These are phyloP conservation scores for Ochropleura plecta DNA, from an alignment of 2,888 invertebrate genomes.

Conservation along the genomic window DNA sequence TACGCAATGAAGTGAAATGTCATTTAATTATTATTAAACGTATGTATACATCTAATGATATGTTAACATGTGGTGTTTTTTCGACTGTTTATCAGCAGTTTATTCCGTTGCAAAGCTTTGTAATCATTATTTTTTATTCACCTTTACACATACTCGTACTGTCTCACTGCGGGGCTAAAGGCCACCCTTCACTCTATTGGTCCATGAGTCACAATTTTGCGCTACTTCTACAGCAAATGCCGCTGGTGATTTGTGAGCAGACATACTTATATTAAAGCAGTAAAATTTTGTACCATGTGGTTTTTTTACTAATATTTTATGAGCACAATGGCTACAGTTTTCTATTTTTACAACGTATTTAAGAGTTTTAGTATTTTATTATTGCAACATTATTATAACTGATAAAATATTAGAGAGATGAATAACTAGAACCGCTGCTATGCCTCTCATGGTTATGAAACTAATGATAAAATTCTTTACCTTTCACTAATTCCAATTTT, in stretches of 20 bases:
- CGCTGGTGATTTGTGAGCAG: neutral
- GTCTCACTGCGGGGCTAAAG: neutral
- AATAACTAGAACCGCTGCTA: neutral
- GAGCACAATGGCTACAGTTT: neutral
- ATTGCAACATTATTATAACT: neutral
- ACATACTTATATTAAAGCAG: neutral
- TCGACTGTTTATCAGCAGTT: neutral
- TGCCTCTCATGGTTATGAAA: neutral
- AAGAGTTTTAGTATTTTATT: neutral
- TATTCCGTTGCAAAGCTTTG: neutral
- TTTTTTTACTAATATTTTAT: neutral
- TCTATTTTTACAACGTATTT: neutral
- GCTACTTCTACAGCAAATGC: neutral
- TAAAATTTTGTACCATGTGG: neutral
- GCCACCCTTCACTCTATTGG: neutral
- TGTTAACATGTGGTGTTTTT: neutral
- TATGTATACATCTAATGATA: neutral
- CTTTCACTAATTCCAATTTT: neutral
- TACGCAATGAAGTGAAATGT: slow-evolving; percentile 18
- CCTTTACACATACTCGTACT: neutral
- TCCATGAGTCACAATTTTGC: neutral
- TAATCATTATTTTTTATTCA: neutral
- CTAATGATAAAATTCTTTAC: neutral
- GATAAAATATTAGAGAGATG: neutral
- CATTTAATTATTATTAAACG: no score